Percentiles rank a stretch among this genome's conserved stretches.
phyloP scores from a whole-genome alignment of 92 coral and sea anemone species.

The Paramuricea clavata region DNA sequence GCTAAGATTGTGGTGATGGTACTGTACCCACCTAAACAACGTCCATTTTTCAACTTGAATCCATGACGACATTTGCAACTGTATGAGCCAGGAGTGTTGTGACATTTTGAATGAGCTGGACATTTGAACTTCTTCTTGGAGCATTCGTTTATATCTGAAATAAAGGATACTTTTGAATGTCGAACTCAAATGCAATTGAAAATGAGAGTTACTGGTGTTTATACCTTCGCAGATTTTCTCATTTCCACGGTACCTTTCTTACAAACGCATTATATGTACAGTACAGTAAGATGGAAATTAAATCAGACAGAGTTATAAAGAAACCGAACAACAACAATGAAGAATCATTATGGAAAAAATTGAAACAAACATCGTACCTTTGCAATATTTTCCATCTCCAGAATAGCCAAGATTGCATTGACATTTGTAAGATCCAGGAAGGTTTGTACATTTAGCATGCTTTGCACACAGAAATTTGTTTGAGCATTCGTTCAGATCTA shows the following conservation, averaged over 20 bases:
- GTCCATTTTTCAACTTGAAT: not conserved
- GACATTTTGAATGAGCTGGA: not conserved
- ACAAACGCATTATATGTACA: slow-evolving; percentile 16
- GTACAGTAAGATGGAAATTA: not conserved
- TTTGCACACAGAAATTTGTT: not conserved
- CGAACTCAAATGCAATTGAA: not conserved
- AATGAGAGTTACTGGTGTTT: no score
- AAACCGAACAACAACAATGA: no score
- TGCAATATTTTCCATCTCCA: not conserved
- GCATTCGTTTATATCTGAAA: slow-evolving; percentile 15
- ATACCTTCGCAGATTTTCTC: slow-evolving; percentile 53
- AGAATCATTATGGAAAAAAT: no score
- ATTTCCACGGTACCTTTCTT: slow-evolving; percentile 46
- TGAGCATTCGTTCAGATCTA: not conserved
- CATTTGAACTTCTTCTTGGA: not conserved
- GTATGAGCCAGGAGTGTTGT: not conserved
- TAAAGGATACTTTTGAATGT: not conserved
- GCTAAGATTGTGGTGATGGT: no score
- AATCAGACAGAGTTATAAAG: no score
- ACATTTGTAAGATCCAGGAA: not conserved
- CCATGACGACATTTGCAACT: not conserved
- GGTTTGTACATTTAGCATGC: not conserved
- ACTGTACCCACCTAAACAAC: not conserved
- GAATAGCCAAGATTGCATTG: not conserved
- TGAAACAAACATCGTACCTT: not conserved